Evolutionary conservation across 2,113 vertebrate species (phyloP).

Genomic region (Leuciscus idus): DNA sequence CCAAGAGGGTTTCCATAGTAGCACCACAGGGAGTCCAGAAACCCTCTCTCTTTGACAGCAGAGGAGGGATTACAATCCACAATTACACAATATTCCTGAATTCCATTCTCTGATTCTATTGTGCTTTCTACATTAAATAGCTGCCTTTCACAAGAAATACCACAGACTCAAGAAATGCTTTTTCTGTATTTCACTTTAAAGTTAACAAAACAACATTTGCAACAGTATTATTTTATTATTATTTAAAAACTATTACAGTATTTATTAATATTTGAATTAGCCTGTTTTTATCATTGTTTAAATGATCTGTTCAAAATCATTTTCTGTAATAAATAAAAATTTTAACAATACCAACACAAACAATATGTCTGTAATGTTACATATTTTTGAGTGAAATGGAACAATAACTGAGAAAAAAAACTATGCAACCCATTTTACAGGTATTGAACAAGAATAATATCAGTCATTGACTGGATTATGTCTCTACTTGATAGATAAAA

Average conservation of each 20-base stretch:
- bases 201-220: neutral
- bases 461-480: neutral
- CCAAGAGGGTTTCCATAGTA: constrained; percentile 50
- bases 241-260: neutral
- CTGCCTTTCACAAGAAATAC: neutral
- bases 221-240: neutral
- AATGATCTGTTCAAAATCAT: too few relatives aligned
- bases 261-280: neutral
- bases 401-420: neutral
- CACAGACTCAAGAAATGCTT: neutral
- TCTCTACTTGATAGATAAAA: neutral
- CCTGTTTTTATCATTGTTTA: too few relatives aligned
- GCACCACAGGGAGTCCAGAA: constrained; percentile 27
- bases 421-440: neutral
- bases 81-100: neutral
- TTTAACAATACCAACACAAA: neutral
- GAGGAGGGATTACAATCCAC: constrained; percentile 24
- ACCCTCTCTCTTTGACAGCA: constrained; percentile 23
- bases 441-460: neutral
- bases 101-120: neutral
- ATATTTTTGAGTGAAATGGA: neutral
- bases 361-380: neutral
- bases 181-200: neutral
- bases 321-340: too few relatives aligned
- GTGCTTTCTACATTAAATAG: neutral